Base-by-base conservation (phyloP, 2,888 invertebrate species). In the Drosophila pseudotalamancana region DNA sequence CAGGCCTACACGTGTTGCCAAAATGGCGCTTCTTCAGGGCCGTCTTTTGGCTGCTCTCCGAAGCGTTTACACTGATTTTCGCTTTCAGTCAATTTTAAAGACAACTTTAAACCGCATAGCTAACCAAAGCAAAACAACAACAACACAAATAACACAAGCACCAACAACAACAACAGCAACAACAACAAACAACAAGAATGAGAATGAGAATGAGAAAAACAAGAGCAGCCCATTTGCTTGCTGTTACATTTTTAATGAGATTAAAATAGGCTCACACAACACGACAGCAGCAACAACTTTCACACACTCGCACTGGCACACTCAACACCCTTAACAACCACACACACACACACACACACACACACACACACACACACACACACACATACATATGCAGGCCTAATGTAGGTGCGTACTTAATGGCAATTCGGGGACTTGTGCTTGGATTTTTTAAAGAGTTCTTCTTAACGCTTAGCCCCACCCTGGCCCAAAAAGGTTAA, bases 71-170 rank as follows among this genome's bases (percentile, higher is more conserved):
- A 83, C 85, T 88, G 87, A 83, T 88, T 82, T 83, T 83, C 82
- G 79, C 87, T 88, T 84, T 88, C 81, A 84, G 78, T 83, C 83
- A 83, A 88, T 88, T 83, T 87, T 84, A 88, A 88, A 88, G 83
- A 88, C 83, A 88, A 84, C 74, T 87, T 81, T 66, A 85, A 88
- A 88, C 87, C 88, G 64, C 88, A 83, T 67, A 76, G 65, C 88
- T 80, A 83, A 79, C 67, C 83, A 66, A 14, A 51, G 35, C 35
- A 31, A 51, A 43, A 43, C 56, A 59, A 53, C 53, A 62, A 29
- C 45, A 57, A 45, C 60, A 61, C 42, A 53, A 40, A 6, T 39
- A 49, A 27, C 25, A 62, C 6, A 23, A 35, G 16, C 42, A 45
- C 61, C n/a, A 46, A 45, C 60, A 61, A 46, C 56, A 40, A 6